Conservation (phyloP, 2,797 vertebrate genomes). For the Malurus leucopterus region DNA sequence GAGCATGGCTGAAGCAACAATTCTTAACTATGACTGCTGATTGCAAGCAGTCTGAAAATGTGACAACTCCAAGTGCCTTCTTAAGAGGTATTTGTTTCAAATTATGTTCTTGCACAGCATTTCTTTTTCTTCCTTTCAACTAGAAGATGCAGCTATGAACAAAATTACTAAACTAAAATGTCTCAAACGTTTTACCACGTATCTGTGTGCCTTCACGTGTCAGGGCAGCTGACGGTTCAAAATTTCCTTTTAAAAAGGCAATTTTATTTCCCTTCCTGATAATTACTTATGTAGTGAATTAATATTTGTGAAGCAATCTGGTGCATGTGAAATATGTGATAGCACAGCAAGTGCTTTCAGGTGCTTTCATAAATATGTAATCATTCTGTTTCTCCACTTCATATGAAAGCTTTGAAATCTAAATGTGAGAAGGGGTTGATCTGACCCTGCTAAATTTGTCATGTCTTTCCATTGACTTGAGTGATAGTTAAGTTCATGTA, state of each 20-base stretch:
- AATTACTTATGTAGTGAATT: background rate
- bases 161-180: background rate
- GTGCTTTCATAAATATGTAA: background rate
- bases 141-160: background rate
- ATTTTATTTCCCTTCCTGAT: background rate
- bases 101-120: background rate
- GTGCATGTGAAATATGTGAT: background rate
- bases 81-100: slow-evolving; percentile 63
- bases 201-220: background rate
- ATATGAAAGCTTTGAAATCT: background rate
- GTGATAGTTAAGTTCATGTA: background rate
- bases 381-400: background rate
- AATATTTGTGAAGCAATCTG: background rate
- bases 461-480: background rate
- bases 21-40: slow-evolving; percentile 79
- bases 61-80: slow-evolving; percentile 73
- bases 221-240: background rate
- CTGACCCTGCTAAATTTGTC: background rate
- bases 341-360: background rate
- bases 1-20: slow-evolving; percentile 79
- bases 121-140: background rate
- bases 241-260: background rate
- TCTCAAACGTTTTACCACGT: background rate
- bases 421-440: background rate
- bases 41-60: slow-evolving; percentile 68